phyloP scores from a whole-genome alignment of 2,888 invertebrate genomes.

The Steromphala cineraria region DNA sequence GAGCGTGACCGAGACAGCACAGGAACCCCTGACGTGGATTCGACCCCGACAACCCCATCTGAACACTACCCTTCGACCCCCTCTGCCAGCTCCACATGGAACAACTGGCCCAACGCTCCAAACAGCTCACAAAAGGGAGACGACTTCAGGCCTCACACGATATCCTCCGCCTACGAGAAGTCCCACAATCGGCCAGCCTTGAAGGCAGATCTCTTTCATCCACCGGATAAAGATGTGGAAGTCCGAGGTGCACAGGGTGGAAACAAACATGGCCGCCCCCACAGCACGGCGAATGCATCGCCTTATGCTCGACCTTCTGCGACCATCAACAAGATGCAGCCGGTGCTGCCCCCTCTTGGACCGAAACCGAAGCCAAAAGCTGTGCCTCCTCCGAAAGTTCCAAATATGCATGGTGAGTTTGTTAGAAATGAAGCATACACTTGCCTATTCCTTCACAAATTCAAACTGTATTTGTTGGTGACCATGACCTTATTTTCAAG shows the following conservation, averaged over 20 bases:
- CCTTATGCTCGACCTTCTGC: conserved; percentile 62
- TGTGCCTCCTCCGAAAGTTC: conserved; percentile 67
- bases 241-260: conserved; percentile 26
- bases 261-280: conserved; percentile 35
- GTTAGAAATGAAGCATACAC: background rate
- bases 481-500: too few species aligned
- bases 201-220: conserved; percentile 91
- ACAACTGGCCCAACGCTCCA: conserved; percentile 71
- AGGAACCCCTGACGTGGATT: conserved; percentile 57
- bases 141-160: conserved; percentile 90
- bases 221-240: conserved; percentile 78
- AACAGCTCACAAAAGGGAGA: conserved; percentile 64
- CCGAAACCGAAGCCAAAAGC: conserved; percentile 68
- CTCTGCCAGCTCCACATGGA: conserved; percentile 73
- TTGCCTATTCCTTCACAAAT: too few species aligned
- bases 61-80: conserved; percentile 76
- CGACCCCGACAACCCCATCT: conserved; percentile 77
- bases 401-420: conserved; percentile 47
- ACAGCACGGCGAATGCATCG: conserved; percentile 43
- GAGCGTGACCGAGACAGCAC: conserved; percentile 47
- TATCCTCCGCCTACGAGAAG: conserved; percentile 92
- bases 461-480: too few species aligned
- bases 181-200: conserved; percentile 86
- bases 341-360: conserved; percentile 68
- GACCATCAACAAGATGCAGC: conserved; percentile 68